Evolutionary conservation across 1,140 invertebrate species (phyloP).

Genomic region (Eriosoma lanigerum): DNA sequence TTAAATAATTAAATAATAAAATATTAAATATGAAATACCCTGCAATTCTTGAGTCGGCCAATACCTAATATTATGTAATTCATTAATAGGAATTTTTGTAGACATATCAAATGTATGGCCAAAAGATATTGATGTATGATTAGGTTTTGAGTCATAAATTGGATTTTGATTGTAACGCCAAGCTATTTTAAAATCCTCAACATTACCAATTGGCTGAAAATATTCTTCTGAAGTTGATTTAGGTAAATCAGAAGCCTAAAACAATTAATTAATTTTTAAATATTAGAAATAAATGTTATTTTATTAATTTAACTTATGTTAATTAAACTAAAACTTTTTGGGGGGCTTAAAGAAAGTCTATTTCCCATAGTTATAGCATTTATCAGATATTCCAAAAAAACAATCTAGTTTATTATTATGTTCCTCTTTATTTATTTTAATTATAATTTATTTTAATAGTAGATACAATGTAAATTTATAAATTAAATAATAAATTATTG

Average conservation of each 20-base stretch:
- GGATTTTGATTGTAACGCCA: constrained; percentile 47
- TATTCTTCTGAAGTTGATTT: constrained; percentile 11
- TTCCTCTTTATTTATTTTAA: too few relatives aligned
- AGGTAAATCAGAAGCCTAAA: constrained; percentile 27
- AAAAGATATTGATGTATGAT: constrained; percentile 43
- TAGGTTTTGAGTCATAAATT: constrained; percentile 32
- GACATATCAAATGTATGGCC: constrained; percentile 49
- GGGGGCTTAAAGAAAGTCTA: too few relatives aligned
- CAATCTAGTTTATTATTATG: too few relatives aligned
- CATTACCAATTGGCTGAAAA: not conserved
- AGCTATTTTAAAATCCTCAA: constrained; percentile 44
- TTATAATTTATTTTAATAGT: too few relatives aligned
- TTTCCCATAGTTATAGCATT: too few relatives aligned
- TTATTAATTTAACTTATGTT: too few relatives aligned
- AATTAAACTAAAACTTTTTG: too few relatives aligned
- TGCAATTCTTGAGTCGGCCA: not conserved
- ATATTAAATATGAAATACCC: not conserved
- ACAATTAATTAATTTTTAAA: not conserved
- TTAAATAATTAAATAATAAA: not conserved
- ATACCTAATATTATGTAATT: constrained; percentile 31
- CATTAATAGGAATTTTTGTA: constrained; percentile 18
- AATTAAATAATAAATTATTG: too few relatives aligned
- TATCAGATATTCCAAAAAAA: too few relatives aligned
- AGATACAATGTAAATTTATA: not conserved
- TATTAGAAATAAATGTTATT: too few relatives aligned